These are phyloP conservation scores for Peromyscus californicus DNA, from an alignment of 2,113 vertebrate species.

Conservation along the genomic window DNA sequence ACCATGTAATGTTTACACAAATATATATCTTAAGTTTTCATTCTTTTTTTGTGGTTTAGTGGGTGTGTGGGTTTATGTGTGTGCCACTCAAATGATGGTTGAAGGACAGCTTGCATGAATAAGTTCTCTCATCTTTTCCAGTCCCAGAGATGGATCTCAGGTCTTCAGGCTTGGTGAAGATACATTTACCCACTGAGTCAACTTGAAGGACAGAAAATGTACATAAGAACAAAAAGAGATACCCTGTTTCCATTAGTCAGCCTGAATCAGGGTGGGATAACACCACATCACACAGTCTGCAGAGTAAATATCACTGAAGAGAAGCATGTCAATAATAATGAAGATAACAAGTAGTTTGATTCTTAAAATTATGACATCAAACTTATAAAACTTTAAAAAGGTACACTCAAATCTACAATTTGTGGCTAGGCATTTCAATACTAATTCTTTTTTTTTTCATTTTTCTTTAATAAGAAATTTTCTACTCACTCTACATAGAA, in stretches of 20 bases:
- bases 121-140: neutral
- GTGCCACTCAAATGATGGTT: no score
- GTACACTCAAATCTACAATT: neutral
- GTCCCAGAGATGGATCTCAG: neutral
- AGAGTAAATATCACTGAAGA: neutral
- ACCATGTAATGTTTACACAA: neutral
- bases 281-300: neutral
- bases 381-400: neutral
- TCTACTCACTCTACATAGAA: no score
- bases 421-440: neutral
- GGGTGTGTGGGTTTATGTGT: neutral
- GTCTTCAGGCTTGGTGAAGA: neutral
- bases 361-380: neutral
- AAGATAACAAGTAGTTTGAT: neutral
- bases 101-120: neutral
- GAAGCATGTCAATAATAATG: neutral
- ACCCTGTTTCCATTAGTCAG: neutral
- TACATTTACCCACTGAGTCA: neutral
- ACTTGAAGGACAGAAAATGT: accelerated
- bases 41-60: neutral
- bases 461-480: no score
- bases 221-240: neutral
- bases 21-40: neutral
- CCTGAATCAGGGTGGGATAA: no score
- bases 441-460: neutral